These are phyloP conservation scores for Lota lota DNA, from an alignment of 2,113 vertebrate species.

Conservation along the genomic window DNA sequence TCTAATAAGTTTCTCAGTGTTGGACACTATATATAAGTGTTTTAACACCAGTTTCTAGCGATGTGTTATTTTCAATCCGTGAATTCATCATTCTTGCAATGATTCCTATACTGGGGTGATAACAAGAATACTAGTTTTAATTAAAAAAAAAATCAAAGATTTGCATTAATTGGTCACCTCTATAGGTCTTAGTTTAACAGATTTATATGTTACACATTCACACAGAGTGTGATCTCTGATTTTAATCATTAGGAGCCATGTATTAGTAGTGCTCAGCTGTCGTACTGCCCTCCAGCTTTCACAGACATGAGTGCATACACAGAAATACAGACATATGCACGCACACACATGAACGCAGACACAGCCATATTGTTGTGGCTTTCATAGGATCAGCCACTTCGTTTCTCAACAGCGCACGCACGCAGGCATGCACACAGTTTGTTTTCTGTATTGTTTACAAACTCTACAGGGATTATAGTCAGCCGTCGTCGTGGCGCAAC, in stretches of 20 bases:
- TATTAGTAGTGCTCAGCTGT: too few species aligned
- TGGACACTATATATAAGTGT: too few species aligned
- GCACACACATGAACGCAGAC: not conserved
- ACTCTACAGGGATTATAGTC: slow-evolving; percentile 60
- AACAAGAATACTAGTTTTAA: too few species aligned
- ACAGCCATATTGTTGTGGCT: not conserved
- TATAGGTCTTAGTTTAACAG: too few species aligned
- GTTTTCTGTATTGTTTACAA: slow-evolving; percentile 66
- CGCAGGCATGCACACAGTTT: slow-evolving; percentile 14
- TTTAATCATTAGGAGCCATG: too few species aligned
- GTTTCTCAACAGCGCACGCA: not conserved
- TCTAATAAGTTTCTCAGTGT: too few species aligned
- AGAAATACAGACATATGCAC: not conserved
- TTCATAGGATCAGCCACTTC: not conserved
- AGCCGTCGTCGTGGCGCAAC: slow-evolving; percentile 52
- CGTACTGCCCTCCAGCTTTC: slow-evolving; percentile 11
- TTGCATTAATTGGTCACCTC: too few species aligned
- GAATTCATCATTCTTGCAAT: slow-evolving; percentile 5
- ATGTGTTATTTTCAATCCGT: not conserved
- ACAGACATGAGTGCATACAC: slow-evolving; percentile 11
- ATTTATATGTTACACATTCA: too few species aligned
- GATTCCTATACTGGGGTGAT: slow-evolving; percentile 19
- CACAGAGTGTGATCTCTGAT: too few species aligned
- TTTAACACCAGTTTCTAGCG: too few species aligned
- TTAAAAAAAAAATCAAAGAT: too few species aligned